Evolutionary conservation across 2,888 invertebrate genomes (phyloP).

Genomic region (Drosophila prolongata): DNA sequence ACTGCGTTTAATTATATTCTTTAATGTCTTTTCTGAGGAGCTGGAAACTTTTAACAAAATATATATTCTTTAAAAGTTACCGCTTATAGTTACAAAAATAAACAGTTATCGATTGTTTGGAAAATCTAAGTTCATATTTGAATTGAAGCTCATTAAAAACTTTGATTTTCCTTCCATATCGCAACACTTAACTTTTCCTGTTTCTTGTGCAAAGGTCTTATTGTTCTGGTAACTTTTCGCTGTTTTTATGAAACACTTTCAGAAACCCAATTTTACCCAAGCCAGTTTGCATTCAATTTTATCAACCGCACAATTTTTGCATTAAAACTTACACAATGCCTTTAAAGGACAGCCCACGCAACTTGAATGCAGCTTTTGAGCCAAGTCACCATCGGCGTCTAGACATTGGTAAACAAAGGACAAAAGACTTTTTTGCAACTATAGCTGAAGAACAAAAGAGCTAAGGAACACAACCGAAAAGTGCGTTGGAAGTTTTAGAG

Average conservation of each 20-base stretch:
- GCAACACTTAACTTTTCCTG: background rate
- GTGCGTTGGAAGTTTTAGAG: slow-evolving; percentile 44
- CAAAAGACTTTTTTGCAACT: slow-evolving; percentile 60
- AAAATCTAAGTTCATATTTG: background rate
- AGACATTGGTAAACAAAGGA: slow-evolving; percentile 75
- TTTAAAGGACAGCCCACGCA: slow-evolving; percentile 27
- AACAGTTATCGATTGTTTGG: background rate
- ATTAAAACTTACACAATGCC: slow-evolving; percentile 45
- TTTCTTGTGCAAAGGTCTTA: background rate
- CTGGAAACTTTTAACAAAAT: slow-evolving; percentile 6
- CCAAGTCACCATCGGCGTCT: slow-evolving; percentile 70
- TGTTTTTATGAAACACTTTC: slow-evolving; percentile 15
- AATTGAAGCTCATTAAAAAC: slow-evolving; percentile 13
- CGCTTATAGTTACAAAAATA: background rate
- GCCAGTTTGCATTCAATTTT: slow-evolving; percentile 30
- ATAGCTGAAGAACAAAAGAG: slow-evolving; percentile 35
- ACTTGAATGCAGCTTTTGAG: slow-evolving; percentile 13
- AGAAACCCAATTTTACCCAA: slow-evolving; percentile 10
- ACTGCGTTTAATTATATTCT: slow-evolving; percentile 34
- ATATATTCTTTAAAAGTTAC: background rate
- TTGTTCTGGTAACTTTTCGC: slow-evolving; percentile 1
- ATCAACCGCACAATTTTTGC: slow-evolving; percentile 29
- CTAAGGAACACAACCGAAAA: slow-evolving; percentile 28
- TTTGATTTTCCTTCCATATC: background rate
- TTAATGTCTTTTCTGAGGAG: slow-evolving; percentile 9